phyloP scores from a whole-genome alignment of 2,888 invertebrate genomes.

The Gastrophysa polygoni region DNA sequence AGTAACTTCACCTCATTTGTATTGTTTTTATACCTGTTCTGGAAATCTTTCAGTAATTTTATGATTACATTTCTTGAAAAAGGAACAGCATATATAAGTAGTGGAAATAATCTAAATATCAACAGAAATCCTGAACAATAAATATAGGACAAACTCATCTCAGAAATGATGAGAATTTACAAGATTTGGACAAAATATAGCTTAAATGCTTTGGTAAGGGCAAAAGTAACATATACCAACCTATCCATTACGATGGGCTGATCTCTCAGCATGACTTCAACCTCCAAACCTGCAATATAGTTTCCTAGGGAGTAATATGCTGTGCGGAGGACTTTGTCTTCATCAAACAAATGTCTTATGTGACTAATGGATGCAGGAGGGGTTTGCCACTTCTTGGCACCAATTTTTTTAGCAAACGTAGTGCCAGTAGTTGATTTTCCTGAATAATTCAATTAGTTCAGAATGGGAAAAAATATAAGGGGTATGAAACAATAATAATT shows the following conservation, averaged over 20 bases:
- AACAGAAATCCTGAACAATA: too few species aligned
- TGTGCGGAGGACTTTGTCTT: slow-evolving; percentile 48
- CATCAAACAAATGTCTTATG: slow-evolving; percentile 53
- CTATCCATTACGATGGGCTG: slow-evolving; percentile 59
- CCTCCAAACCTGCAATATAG: slow-evolving; percentile 58
- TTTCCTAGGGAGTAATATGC: slow-evolving; percentile 60
- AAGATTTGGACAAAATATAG: too few species aligned
- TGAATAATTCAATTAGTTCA: slow-evolving; percentile 35
- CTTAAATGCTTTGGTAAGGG: too few species aligned
- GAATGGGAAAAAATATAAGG: neutral
- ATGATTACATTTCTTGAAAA: too few species aligned
- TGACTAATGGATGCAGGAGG: slow-evolving; percentile 54
- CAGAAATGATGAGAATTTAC: neutral
- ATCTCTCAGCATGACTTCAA: slow-evolving; percentile 45
- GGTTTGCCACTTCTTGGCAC: slow-evolving; percentile 50
- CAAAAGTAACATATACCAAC: slow-evolving; percentile 39
- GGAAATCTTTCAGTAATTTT: too few species aligned
- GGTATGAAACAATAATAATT: too few species aligned
- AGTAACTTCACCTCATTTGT: too few species aligned
- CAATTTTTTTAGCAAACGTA: slow-evolving; percentile 50
- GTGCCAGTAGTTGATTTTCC: slow-evolving; percentile 58
- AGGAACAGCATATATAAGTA: too few species aligned
- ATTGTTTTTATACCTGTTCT: too few species aligned
- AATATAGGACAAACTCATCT: too few species aligned
- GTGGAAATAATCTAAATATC: too few species aligned